Evolutionary conservation across 2,113 vertebrate species (phyloP), one percentile per base, ranked within the genome.

Genomic region (Arothron firmamentum): DNA sequence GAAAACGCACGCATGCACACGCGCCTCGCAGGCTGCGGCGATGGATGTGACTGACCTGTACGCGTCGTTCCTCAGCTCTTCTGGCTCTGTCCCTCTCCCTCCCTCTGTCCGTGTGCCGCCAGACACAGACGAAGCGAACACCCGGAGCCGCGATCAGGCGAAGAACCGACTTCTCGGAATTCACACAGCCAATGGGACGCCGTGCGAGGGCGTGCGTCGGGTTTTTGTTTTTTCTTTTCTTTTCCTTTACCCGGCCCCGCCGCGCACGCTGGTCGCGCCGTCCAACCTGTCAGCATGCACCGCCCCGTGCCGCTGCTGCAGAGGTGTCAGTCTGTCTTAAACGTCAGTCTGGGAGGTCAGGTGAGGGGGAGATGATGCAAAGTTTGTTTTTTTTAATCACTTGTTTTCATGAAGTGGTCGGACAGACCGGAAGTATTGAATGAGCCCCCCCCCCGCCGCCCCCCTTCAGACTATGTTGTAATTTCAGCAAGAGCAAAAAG

Each of bases 121-220:
- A 67, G 65, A 59, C 84, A 75, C 67, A 65, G 78, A 82, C 69
- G 75, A 72, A 86, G 85, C 84, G 77, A 77, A 51, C 74, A 82
- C 67, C 81, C 78, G 6, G 77, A 79, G 72, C 66, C 66, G 51
- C 70, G 69, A 85, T 78, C 79, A 79, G 87, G 79, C 65, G 47
- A 67, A 59, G 76, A 3, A 59, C 80, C 77, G 85, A 88, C 87
- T 91, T 82, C 41, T 77, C 60, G 85, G 77, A 79, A 49, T 83
- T 75, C 85, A 90, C 62, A 78, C 88, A 91, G 86, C 92, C 93
- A 93, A 90, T 93, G 85, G 81, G 87, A 86, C 75, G 81, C 79
- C 67, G 74, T 62, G 80, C 70, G 78, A 66, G 78, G 73, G 78
- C 9, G 3, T 45, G 3, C 9, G 2, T 47, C 6, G 8, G 17